Base-by-base conservation (phyloP, 2,888 invertebrate genomes). In the Aphelenchoides bicaudatus region DNA sequence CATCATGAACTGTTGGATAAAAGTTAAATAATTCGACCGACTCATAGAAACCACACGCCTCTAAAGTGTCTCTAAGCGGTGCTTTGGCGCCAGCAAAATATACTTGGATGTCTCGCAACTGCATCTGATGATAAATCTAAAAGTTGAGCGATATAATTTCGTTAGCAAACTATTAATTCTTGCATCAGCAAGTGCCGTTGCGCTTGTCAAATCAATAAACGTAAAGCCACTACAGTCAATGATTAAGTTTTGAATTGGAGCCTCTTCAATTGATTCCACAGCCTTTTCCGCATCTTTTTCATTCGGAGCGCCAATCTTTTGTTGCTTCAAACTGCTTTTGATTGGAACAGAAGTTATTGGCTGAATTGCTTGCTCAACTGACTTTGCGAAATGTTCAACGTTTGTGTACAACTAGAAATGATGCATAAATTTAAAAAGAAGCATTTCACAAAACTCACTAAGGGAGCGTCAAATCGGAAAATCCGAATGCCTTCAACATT, bases 391-490 rank as follows among this genome's bases (percentile, higher is more conserved):
- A 62, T 78, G 74, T 59, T 82, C 82, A 3, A 78, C 78, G 70
- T 82, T 83, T 25, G 82, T 82, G 73, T 80, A 83, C 57, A 82
- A 80, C 67, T 62, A 34, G 37, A 62, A 65, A 13, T 5, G 1
- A 58, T 43, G 5, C 23, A 4, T 8, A 27, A 25, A 21, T 19
- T 6, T 25, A 52, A 4, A 21, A 16, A 39, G 43, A 39, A 8
- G 16, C 16, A n/a, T 5, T n/a, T n/a, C 6, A 21, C n/a, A 25
- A 21, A 53, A 52, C 54, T 3, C 63, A 80, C 81, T 25, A 83
- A 69, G 1, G 82, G 80, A 38, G 81, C 79, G 54, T 82, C 82
- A 70, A 82, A 82, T 16, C 82, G 79, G 74, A 82, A 81, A 43
- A 83, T 81, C 62, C 81, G 81, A 27, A 83, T 74, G 28, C 80